Percentiles rank a stretch among this genome's conserved stretches.
phyloP scores from a whole-genome alignment of 2,797 vertebrate species.

The Danio choprae region DNA sequence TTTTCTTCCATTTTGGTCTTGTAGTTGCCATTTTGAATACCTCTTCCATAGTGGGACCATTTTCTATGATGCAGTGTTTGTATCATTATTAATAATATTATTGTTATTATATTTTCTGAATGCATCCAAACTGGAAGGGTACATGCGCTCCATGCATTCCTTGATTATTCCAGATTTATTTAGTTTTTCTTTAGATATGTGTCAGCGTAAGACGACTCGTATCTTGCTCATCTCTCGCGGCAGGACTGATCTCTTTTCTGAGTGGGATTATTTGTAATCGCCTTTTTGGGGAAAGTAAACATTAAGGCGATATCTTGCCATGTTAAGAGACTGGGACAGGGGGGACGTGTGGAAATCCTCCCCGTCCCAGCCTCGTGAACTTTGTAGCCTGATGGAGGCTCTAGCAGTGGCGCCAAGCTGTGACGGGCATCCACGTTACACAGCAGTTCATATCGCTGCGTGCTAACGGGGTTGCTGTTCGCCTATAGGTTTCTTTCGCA shows the following conservation, averaged over 20 bases:
- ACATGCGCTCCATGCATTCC: conserved; percentile 25
- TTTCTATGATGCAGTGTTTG: conserved; percentile 33
- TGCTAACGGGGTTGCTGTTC: conserved; percentile 47
- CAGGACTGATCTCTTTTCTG: conserved; percentile 32
- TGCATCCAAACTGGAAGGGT: conserved; percentile 20
- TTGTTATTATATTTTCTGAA: conserved; percentile 11
- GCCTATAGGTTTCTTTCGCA: conserved; percentile 59
- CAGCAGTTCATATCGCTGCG: conserved; percentile 43
- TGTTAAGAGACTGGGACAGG: conserved; percentile 54
- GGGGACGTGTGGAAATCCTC: conserved; percentile 9
- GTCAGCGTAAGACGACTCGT: not conserved
- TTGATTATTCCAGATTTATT: conserved; percentile 1
- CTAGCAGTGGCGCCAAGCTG: conserved; percentile 46
- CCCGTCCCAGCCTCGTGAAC: conserved; percentile 41
- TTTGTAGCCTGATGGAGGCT: conserved; percentile 53
- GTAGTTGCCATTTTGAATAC: conserved; percentile 38
- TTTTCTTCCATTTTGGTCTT: conserved; percentile 39
- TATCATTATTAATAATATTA: conserved; percentile 8
- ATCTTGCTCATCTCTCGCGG: conserved; percentile 11
- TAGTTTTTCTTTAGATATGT: not conserved
- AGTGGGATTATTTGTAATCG: conserved; percentile 50
- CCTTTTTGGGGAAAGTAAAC: conserved; percentile 47
- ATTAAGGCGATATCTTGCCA: conserved; percentile 40
- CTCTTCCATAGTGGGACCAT: conserved; percentile 56
- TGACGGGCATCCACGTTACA: conserved; percentile 36